Conservation (phyloP, 2,888 invertebrate species). For the Aelia acuminata region DNA sequence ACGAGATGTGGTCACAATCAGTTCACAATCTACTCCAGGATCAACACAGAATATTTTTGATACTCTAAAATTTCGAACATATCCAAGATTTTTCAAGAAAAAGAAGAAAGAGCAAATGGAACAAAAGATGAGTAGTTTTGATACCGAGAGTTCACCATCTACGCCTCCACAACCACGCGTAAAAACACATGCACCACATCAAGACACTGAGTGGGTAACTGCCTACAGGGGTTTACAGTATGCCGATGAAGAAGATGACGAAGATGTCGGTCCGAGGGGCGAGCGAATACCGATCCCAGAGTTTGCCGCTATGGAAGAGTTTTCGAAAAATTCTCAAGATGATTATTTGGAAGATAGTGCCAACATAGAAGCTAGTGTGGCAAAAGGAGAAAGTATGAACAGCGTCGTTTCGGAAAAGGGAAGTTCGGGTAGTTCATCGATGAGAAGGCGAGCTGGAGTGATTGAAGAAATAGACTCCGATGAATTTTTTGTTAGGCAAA, state of each 20-base stretch:
- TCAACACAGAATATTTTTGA: conserved; percentile 76
- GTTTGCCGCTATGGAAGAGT: conserved; percentile 60
- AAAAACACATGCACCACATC: conserved; percentile 70
- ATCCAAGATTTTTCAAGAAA: conserved; percentile 77
- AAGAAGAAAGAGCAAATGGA: conserved; percentile 69
- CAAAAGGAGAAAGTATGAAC: conserved; percentile 63
- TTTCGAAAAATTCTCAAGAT: conserved; percentile 59
- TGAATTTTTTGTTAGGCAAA: conserved; percentile 87
- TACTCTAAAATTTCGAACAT: conserved; percentile 80
- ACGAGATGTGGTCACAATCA: conserved; percentile 70
- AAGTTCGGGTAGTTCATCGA: conserved; percentile 65
- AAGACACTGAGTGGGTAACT: conserved; percentile 71
- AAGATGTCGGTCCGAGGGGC: conserved; percentile 46
- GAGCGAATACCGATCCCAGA: conserved; percentile 58
- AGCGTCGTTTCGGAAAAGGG: conserved; percentile 65
- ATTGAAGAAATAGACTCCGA: conserved; percentile 90
- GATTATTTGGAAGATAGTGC: conserved; percentile 60
- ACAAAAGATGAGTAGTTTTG: conserved; percentile 70
- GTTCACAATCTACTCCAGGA: conserved; percentile 67
- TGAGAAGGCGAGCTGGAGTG: conserved; percentile 71
- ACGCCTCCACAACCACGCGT: conserved; percentile 67
- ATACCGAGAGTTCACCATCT: conserved; percentile 69
- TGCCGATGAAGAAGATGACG: conserved; percentile 67
- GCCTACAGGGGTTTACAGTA: conserved; percentile 69
- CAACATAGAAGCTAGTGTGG: conserved; percentile 19